phyloP scores from a whole-genome alignment of 1,140 invertebrate genomes.

The Lepidurus arcticus region DNA sequence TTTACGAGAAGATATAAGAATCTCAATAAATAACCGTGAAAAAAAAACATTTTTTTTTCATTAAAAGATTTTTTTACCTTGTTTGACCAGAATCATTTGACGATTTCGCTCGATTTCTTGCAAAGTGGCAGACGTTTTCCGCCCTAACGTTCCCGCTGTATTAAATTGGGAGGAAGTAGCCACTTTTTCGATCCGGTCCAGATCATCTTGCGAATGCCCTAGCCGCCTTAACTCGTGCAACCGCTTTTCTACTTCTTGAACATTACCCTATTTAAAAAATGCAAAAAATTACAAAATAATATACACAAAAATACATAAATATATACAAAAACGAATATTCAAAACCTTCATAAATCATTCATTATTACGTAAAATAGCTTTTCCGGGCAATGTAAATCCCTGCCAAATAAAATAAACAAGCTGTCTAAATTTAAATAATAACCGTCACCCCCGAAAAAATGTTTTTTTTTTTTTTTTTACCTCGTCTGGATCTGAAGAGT shows the following conservation, averaged over 20 bases:
- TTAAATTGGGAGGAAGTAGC: conserved; percentile 72
- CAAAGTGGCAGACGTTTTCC: conserved; percentile 78
- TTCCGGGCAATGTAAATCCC: no score
- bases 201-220: conserved; percentile 63
- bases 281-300: no score
- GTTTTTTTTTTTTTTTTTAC: conserved; percentile 31
- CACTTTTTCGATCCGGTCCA: conserved; percentile 77
- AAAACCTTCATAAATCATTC: no score
- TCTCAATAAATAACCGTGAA: background rate
- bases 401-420: no score
- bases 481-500: conserved; percentile 41
- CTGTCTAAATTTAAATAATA: no score
- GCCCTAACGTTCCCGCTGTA: conserved; percentile 57
- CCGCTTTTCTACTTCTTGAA: conserved; percentile 39
- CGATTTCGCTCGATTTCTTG: conserved; percentile 83
- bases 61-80: conserved; percentile 52
- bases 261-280: conserved; percentile 35
- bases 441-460: no score
- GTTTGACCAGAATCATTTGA: conserved; percentile 77
- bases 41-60: background rate
- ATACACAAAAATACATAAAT: background rate
- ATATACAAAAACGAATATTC: background rate
- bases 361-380: no score
- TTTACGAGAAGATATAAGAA: conserved; percentile 28
- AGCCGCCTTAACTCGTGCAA: conserved; percentile 36